These are phyloP conservation scores for Euphydryas editha DNA, from an alignment of 2,888 invertebrate genomes.

Conservation along the genomic window DNA sequence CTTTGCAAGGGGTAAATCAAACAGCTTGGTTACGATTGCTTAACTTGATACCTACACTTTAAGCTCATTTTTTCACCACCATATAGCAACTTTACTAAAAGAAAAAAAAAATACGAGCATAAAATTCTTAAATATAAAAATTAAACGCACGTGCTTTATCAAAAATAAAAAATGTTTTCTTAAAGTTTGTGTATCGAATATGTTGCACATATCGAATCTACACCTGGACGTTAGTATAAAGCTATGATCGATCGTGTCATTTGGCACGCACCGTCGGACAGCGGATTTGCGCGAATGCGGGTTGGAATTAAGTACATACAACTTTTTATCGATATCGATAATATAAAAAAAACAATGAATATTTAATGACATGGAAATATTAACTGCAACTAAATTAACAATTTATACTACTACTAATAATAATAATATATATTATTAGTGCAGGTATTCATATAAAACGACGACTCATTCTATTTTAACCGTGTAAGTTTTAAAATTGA, in stretches of 20 bases:
- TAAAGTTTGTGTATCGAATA: conserved; percentile 16
- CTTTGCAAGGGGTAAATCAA: no score
- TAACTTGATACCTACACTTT: no score
- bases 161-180: conserved; percentile 21
- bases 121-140: conserved; percentile 2
- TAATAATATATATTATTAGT: no score
- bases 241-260: conserved; percentile 75
- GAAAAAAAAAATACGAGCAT: background rate
- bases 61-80: no score
- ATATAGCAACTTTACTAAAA: background rate
- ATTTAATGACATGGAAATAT: no score
- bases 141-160: conserved; percentile 31
- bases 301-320: background rate
- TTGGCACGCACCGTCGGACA: conserved; percentile 69
- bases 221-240: conserved; percentile 65
- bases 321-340: conserved; percentile 42
- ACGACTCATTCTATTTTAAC: no score
- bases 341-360: background rate
- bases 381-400: no score
- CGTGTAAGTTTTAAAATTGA: no score
- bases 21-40: no score
- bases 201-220: conserved; percentile 36
- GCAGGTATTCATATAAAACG: no score
- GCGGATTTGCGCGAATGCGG: conserved; percentile 69
- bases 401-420: no score